A percentile compares a stretch with the other conserved stretches of the same genome.
phyloP scores from a whole-genome alignment of 2,113 vertebrate genomes.

The Pongo pygmaeus region DNA sequence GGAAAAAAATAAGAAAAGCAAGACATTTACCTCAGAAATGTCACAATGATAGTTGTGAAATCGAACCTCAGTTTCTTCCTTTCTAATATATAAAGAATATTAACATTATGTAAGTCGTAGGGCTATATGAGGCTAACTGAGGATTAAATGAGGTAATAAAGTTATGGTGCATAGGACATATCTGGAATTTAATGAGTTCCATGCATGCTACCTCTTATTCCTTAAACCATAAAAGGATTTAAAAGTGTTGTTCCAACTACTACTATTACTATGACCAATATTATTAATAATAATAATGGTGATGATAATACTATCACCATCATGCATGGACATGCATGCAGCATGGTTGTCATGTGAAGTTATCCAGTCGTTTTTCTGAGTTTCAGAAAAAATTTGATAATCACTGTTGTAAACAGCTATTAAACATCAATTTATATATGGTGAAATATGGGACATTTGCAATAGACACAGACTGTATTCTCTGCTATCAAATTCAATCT shows the following conservation, averaged over 20 bases:
- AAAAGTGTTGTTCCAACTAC: not conserved
- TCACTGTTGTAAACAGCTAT: not conserved
- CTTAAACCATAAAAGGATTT: not conserved
- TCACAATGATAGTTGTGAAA: not conserved
- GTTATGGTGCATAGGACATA: not conserved
- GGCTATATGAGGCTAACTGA: not conserved
- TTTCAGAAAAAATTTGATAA: not conserved
- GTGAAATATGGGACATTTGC: not conserved
- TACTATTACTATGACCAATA: not conserved
- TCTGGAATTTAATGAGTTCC: not conserved
- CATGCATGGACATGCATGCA: not conserved
- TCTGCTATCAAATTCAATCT: not conserved
- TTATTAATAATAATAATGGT: not conserved
- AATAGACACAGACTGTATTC: not conserved
- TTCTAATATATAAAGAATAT: not conserved
- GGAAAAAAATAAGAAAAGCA: not conserved
- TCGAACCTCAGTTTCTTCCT: not conserved
- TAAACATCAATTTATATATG: not conserved
- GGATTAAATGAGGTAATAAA: not conserved
- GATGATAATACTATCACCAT: too few species aligned
- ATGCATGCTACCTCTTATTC: not conserved
- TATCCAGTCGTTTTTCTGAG: not conserved
- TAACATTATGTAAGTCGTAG: not conserved
- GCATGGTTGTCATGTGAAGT: not conserved
- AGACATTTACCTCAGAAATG: not conserved